A percentile compares a stretch with the other conserved stretches of the same genome.
Conservation (phyloP, 2,113 vertebrate genomes). For the Eubucco bourcierii region DNA sequence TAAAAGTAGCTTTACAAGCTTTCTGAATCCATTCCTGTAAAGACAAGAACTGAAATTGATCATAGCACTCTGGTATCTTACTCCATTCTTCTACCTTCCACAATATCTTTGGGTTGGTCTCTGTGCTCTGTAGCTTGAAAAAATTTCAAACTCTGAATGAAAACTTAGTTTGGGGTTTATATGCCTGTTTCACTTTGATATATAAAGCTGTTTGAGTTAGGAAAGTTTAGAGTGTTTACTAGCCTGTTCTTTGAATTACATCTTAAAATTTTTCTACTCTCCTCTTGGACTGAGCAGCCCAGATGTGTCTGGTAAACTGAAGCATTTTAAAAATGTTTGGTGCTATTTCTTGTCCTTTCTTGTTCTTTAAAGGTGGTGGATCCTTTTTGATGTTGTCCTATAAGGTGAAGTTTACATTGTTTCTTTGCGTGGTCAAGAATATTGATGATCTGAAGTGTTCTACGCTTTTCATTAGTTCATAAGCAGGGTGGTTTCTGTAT, state of each 20-base stretch:
- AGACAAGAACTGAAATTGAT: not conserved
- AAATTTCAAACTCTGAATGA: not conserved
- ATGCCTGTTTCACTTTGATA: not conserved
- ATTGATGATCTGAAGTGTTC: not conserved
- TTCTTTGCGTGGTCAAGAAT: not conserved
- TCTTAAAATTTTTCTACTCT: not conserved
- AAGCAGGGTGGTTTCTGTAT: not conserved
- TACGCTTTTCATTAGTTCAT: not conserved
- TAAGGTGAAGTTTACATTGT: not conserved
- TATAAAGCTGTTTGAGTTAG: not conserved
- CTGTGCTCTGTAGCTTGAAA: not conserved
- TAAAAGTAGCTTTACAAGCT: not conserved
- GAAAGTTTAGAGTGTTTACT: not conserved
- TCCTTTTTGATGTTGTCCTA: not conserved
- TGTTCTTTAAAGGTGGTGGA: not conserved
- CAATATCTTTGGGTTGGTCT: not conserved
- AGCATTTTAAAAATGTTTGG: not conserved
- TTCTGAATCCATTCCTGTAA: not conserved
- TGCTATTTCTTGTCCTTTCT: not conserved
- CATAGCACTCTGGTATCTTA: not conserved
- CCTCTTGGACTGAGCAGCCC: not conserved
- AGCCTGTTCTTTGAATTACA: not conserved
- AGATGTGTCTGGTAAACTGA: not conserved
- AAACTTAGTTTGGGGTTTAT: not conserved
- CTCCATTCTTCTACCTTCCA: not conserved